These are phyloP conservation scores for Pipistrellus pipistrellus DNA, from an alignment of 2,797 vertebrate genomes.

Conservation along the genomic window DNA sequence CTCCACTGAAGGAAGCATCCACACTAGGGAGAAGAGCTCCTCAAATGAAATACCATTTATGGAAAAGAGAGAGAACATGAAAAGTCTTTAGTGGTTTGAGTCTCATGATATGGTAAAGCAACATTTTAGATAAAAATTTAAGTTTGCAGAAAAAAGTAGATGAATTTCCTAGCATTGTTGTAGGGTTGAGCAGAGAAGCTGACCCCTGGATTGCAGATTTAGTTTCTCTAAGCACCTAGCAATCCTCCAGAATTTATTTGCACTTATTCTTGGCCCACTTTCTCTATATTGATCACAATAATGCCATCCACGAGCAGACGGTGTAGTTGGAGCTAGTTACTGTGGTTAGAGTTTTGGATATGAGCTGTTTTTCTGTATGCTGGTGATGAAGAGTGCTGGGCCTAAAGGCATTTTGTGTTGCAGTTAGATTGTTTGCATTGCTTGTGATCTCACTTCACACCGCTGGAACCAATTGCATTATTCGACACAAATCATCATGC, in stretches of 20 bases:
- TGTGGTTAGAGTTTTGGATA: neutral
- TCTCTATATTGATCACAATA: neutral
- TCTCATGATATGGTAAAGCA: neutral
- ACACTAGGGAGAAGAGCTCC: neutral
- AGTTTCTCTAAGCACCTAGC: neutral
- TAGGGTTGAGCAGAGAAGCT: neutral
- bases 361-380: neutral
- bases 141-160: neutral
- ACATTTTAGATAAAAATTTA: conserved; percentile 6
- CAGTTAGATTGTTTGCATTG: conserved; percentile 11
- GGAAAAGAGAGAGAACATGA: neutral
- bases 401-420: conserved; percentile 57
- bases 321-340: neutral
- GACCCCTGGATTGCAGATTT: neutral
- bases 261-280: neutral
- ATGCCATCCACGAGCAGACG: neutral
- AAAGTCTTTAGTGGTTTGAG: neutral
- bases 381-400: neutral
- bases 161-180: neutral
- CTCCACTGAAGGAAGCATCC: neutral
- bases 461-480: conserved; percentile 63
- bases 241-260: neutral
- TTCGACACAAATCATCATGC: conserved; percentile 67
- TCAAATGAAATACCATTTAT: neutral
- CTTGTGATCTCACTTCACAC: conserved; percentile 33